Evolutionary conservation across 2,797 vertebrate genomes (phyloP), one percentile per base, ranked within the genome.

Genomic region (Agapornis canus): DNA sequence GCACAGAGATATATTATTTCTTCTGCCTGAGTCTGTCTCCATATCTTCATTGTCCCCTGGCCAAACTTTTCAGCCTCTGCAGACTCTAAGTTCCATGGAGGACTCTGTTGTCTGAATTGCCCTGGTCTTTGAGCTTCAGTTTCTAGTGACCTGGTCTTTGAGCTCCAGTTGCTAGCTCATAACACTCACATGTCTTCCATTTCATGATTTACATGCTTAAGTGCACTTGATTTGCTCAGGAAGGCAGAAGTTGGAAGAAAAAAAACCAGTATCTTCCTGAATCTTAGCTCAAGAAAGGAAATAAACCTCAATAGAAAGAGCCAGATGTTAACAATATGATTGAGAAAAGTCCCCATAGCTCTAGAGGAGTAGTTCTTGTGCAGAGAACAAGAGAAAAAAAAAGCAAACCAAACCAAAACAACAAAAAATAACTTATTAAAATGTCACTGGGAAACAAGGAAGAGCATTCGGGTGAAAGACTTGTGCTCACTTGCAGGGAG

Each of bases 11-110:
- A 21, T 7, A 27, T 35, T 83, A 31, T 35, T 84, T 65, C n/a
- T 40, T 35, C 70, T 75, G 25, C 29, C 31, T 6, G 6, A 68
- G 26, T 16, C 35, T 27, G 5, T 18, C 37, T 69, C 60, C 2
- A 1, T 42, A n/a, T 60, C 39, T 60, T 52, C 0, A 0, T 64
- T 14, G 7, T 49, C 37, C 21, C 20, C 27, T 25, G 20, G 11
- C 16, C 64, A 32, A 45, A 77, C 11, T 6, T 25, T 43, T 48
- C 48, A 49, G 11, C 26, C 12, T 5, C n/a, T 39, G 42, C 0
- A 1, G n/a, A 26, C 43, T 32, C 37, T 3, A 2, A 54, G 31
- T 9, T 64, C 29, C 29, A 12, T 0, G 3, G 23, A 82, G 19
- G 48, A n/a, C 6, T 31, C 27, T 16, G 19, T 21, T 47, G 21